Conservation (phyloP, 1,140 invertebrate species). For the Nephotettix cincticeps region DNA sequence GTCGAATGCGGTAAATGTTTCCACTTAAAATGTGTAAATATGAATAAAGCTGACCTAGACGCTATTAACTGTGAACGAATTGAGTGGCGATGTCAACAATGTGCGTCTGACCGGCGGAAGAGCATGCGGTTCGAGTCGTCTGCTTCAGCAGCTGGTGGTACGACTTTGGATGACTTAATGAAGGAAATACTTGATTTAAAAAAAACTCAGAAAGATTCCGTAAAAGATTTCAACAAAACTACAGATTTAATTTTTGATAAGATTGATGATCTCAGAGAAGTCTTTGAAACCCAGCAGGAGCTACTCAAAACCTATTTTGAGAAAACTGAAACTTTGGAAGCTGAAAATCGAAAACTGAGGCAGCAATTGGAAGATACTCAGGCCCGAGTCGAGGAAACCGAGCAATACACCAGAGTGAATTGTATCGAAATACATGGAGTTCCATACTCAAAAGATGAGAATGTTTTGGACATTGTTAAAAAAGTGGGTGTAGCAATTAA, state of each 20-base stretch:
- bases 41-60: not conserved
- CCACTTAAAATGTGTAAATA: not conserved
- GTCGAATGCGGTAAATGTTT: not conserved
- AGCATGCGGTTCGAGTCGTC: not conserved
- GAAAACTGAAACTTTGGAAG: not conserved
- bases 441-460: not conserved
- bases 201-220: not conserved
- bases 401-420: constrained; percentile 22
- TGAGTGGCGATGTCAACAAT: not conserved
- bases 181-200: not conserved
- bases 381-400: not conserved
- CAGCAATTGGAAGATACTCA: constrained; percentile 1
- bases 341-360: not conserved
- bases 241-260: not conserved
- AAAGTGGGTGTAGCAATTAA: not conserved
- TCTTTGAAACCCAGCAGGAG: too few species aligned
- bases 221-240: not conserved
- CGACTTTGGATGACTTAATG: not conserved
- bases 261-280: not conserved
- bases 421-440: constrained; percentile 21
- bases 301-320: too few species aligned
- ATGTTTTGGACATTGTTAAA: constrained; percentile 15
- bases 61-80: not conserved
- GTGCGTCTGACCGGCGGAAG: not conserved
- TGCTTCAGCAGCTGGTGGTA: not conserved